These are phyloP conservation scores for Hiodon tergisus DNA, from an alignment of 2,113 vertebrate species.

Conservation along the genomic window DNA sequence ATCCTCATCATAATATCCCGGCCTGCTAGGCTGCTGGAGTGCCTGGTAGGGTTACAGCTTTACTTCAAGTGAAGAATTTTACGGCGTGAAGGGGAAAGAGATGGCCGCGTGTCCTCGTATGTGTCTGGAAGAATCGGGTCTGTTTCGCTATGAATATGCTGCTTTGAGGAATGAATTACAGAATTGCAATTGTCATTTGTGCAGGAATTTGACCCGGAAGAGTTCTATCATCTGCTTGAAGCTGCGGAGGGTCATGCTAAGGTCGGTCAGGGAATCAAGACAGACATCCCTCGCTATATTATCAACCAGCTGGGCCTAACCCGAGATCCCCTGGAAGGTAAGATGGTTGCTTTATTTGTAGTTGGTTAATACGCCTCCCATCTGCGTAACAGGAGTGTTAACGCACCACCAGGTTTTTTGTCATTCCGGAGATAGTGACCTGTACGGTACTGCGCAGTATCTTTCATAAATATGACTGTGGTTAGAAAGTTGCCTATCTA, in stretches of 20 bases:
- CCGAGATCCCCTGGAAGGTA: slow-evolving; percentile 83
- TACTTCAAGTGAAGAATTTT: not conserved
- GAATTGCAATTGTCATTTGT: not conserved
- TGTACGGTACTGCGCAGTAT: no score
- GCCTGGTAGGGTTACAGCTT: slow-evolving; percentile 69
- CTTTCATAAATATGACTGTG: no score
- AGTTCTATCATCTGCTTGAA: slow-evolving; percentile 93
- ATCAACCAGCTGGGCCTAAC: slow-evolving; percentile 89
- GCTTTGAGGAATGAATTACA: not conserved
- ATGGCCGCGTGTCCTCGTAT: not conserved
- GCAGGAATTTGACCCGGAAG: slow-evolving; percentile 94
- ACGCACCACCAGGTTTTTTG: no score
- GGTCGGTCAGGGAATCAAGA: slow-evolving; percentile 86
- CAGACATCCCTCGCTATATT: slow-evolving; percentile 90
- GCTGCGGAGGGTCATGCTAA: slow-evolving; percentile 93
- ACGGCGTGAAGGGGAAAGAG: not conserved
- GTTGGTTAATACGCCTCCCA: no score
- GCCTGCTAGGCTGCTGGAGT: slow-evolving; percentile 88
- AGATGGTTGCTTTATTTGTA: slow-evolving; percentile 3
- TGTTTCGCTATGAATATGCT: no score
- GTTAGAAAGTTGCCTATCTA: no score
- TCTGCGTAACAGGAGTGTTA: no score
- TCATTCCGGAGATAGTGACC: no score
- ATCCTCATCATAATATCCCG: slow-evolving; percentile 91
- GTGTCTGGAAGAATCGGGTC: not conserved